Evolutionary conservation across 2,888 invertebrate species (phyloP).

Genomic region (Empis livida): DNA sequence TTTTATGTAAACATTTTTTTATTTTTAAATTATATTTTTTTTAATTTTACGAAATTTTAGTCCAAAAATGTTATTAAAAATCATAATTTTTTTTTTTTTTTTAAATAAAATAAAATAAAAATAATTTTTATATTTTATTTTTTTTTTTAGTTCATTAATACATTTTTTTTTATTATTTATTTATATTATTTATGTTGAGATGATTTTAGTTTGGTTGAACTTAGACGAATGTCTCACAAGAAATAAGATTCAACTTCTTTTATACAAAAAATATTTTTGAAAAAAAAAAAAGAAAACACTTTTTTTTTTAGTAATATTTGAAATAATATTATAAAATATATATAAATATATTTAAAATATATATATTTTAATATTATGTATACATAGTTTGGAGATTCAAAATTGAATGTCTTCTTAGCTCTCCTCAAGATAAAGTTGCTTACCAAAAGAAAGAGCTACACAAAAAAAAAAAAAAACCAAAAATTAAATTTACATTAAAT

Average conservation of each 20-base stretch:
- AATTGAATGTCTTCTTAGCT: too few relatives aligned
- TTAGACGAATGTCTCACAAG: not conserved
- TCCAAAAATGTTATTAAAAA: too few relatives aligned
- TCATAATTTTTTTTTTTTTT: not conserved
- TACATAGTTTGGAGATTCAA: too few relatives aligned
- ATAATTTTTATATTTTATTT: not conserved
- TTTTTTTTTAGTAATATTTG: not conserved
- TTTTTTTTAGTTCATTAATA: not conserved
- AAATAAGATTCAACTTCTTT: constrained; percentile 1
- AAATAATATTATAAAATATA: not conserved
- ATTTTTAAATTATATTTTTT: too few relatives aligned
- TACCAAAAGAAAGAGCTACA: too few relatives aligned
- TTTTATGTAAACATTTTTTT: not conserved
- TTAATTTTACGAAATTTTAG: too few relatives aligned
- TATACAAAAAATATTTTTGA: not conserved
- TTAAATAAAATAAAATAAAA: not conserved
- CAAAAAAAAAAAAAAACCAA: too few relatives aligned
- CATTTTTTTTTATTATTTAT: not conserved
- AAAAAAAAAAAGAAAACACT: not conserved
- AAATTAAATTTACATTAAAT: too few relatives aligned
- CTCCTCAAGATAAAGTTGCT: too few relatives aligned
- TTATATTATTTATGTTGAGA: not conserved
- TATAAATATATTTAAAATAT: too few relatives aligned
- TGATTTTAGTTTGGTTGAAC: not conserved
- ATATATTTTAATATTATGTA: too few relatives aligned